phyloP scores from a whole-genome alignment of 2,888 invertebrate genomes.

The Rhagium mordax region DNA sequence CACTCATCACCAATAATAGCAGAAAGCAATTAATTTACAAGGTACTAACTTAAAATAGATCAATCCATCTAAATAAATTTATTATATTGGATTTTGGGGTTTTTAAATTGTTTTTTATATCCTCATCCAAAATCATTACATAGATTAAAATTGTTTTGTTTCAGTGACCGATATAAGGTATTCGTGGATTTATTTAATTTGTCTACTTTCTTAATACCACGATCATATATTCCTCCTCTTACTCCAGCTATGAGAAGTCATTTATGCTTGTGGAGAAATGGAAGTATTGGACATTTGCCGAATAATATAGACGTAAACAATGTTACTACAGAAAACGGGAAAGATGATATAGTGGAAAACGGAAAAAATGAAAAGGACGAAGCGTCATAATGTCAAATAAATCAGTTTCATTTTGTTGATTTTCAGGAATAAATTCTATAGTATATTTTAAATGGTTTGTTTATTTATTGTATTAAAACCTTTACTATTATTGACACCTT shows the following conservation, averaged over 20 bases:
- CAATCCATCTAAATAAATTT: no score
- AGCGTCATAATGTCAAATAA: neutral
- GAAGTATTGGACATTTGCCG: conserved; percentile 30
- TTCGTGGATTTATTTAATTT: conserved; percentile 98
- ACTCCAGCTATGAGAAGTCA: conserved; percentile 86
- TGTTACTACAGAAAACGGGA: conserved; percentile 5
- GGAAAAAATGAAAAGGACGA: conserved; percentile 10
- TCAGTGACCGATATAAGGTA: conserved; percentile 98
- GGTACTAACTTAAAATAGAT: no score
- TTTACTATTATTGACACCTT: no score
- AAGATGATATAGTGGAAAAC: neutral
- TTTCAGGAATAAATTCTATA: neutral
- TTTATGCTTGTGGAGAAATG: conserved; percentile 75
- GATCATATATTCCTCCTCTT: conserved; percentile 91
- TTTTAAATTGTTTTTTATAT: no score
- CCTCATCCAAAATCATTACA: no score
- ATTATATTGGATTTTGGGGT: no score
- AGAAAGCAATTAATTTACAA: no score
- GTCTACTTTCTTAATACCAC: conserved; percentile 95
- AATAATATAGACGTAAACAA: conserved; percentile 2
- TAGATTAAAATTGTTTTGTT: no score
- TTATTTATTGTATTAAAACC: no score
- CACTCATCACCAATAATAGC: no score
- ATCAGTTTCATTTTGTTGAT: neutral
- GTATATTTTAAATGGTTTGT: neutral